Percentiles rank a stretch among this genome's conserved stretches.
Conservation (phyloP, 2,888 invertebrate species). For the Acanthococcus lagerstroemiae region DNA sequence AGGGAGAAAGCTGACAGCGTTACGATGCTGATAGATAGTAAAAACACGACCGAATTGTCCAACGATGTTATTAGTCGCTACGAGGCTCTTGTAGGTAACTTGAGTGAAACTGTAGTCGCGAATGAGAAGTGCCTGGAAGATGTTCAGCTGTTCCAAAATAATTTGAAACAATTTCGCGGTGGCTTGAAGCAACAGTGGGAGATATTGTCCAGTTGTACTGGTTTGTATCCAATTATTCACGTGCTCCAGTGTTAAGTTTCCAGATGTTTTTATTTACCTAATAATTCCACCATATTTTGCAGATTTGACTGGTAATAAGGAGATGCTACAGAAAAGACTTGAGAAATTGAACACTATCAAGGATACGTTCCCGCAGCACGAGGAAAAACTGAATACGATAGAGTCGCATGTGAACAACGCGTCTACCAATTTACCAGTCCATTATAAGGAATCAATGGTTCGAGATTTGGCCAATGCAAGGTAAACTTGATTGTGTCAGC, state of each 20-base stretch:
- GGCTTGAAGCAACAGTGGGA: conserved; percentile 87
- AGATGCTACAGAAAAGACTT: conserved; percentile 69
- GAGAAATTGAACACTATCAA: conserved; percentile 70
- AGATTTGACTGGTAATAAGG: conserved; percentile 79
- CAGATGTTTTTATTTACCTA: neutral
- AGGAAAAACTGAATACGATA: conserved; percentile 63
- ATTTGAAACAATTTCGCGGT: conserved; percentile 77
- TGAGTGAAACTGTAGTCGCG: conserved; percentile 57
- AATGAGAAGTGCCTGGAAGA: conserved; percentile 67
- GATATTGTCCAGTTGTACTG: conserved; percentile 63
- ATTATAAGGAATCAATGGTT: conserved; percentile 76
- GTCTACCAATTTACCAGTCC: conserved; percentile 59
- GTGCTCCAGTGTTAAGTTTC: neutral
- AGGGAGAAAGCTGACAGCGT: conserved; percentile 75
- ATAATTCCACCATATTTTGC: conserved; percentile 33
- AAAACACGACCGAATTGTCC: conserved; percentile 52
- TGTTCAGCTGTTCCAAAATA: conserved; percentile 75
- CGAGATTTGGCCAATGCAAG: conserved; percentile 65
- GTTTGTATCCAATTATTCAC: no score
- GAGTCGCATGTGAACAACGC: conserved; percentile 62
- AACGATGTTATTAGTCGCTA: conserved; percentile 62
- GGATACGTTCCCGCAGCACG: conserved; percentile 65
- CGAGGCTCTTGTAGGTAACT: conserved; percentile 56
- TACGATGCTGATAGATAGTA: conserved; percentile 44
- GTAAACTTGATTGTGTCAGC: no score